Conservation (phyloP, 2,797 vertebrate genomes). For the Cheirogaleus major region DNA sequence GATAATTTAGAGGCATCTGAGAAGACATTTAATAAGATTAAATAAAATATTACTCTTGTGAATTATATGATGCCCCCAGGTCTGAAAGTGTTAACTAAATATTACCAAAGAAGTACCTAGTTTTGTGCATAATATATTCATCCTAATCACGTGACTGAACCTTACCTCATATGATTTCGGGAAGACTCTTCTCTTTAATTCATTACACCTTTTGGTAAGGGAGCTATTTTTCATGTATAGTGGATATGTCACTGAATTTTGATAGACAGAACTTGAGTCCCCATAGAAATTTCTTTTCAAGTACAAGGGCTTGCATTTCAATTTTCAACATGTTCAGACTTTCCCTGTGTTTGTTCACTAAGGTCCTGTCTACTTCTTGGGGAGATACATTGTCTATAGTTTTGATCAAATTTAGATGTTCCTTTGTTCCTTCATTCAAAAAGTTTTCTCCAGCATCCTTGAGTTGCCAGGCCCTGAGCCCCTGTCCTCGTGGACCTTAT, state of each 20-base stretch:
- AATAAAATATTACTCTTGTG: conserved; percentile 11
- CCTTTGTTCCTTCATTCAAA: neutral
- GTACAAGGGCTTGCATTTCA: conserved; percentile 1
- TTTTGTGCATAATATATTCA: conserved; percentile 1
- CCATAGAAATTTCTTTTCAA: conserved; percentile 19
- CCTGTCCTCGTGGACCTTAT: neutral
- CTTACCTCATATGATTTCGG: neutral
- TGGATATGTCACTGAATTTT: neutral
- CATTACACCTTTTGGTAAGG: neutral
- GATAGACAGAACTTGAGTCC: conserved; percentile 1
- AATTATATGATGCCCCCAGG: neutral
- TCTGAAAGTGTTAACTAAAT: conserved; percentile 40
- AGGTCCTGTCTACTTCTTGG: neutral
- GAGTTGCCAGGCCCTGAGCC: neutral
- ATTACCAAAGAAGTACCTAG: neutral
- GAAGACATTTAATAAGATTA: neutral
- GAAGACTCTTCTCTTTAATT: neutral
- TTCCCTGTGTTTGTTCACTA: neutral
- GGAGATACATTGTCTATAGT: neutral
- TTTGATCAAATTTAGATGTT: neutral
- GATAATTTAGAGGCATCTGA: conserved; percentile 16
- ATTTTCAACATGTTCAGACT: neutral
- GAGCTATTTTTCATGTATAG: neutral
- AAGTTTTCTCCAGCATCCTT: neutral
- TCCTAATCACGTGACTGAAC: neutral